phyloP scores from a whole-genome alignment of 1,140 invertebrate genomes.

The Pomacea maculata region DNA sequence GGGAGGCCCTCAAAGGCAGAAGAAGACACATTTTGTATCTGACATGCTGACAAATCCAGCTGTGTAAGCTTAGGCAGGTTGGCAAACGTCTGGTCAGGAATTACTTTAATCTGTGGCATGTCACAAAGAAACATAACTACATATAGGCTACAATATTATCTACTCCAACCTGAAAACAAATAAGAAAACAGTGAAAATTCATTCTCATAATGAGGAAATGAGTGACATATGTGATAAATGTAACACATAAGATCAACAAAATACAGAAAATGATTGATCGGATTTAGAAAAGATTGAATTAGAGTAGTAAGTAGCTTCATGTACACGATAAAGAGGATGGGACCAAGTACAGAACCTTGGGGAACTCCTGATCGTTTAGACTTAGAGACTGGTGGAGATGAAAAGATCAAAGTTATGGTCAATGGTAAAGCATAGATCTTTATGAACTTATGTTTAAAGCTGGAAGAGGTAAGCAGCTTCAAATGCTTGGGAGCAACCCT shows the following conservation, averaged over 20 bases:
- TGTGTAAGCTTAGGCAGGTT: conserved; percentile 35
- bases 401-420: too few relatives aligned
- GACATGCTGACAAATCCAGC: conserved; percentile 40
- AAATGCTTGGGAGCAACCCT: too few relatives aligned
- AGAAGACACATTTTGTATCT: conserved; percentile 28
- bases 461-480: too few relatives aligned
- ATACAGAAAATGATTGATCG: too few relatives aligned
- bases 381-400: too few relatives aligned
- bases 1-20: conserved; percentile 41
- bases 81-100: conserved; percentile 38
- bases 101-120: not conserved
- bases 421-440: too few relatives aligned
- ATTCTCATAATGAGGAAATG: not conserved
- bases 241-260: not conserved
- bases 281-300: too few relatives aligned
- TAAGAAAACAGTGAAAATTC: not conserved
- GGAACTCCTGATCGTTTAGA: too few relatives aligned
- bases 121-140: not conserved
- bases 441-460: too few relatives aligned
- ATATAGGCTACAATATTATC: not conserved
- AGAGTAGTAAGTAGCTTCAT: too few relatives aligned
- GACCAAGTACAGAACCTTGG: too few relatives aligned
- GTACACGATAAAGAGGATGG: too few relatives aligned
- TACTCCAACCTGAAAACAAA: not conserved
- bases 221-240: not conserved